phyloP scores from a whole-genome alignment of 2,797 vertebrate species.

The Lutra lutra region DNA sequence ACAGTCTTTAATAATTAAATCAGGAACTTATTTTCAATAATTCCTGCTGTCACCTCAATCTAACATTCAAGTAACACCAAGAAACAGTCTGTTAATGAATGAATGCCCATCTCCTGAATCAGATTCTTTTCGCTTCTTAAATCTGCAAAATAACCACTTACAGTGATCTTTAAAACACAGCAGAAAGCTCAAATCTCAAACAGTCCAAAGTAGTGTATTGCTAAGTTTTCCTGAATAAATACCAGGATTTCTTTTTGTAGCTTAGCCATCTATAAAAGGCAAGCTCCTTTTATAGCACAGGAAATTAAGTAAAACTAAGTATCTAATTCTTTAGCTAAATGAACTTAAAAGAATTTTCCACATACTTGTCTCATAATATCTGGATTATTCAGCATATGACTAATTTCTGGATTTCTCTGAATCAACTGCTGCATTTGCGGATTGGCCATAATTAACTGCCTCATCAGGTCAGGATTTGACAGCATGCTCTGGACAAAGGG shows the following conservation, averaged over 20 bases:
- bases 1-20: slow-evolving; percentile 18
- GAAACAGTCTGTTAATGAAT: neutral
- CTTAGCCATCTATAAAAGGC: neutral
- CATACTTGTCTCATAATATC: slow-evolving; percentile 92
- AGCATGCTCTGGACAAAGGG: slow-evolving; percentile 92
- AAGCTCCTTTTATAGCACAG: neutral
- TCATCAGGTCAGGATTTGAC: slow-evolving; percentile 91
- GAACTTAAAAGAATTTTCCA: slow-evolving; percentile 56
- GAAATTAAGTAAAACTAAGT: neutral
- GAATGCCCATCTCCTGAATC: neutral
- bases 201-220: neutral
- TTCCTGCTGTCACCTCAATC: slow-evolving; percentile 34
- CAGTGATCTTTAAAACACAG: slow-evolving; percentile 27
- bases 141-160: slow-evolving; percentile 25
- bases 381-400: slow-evolving; percentile 91
- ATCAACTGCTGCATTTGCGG: slow-evolving; percentile 93
- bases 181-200: slow-evolving; percentile 40
- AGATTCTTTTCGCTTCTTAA: slow-evolving; percentile 24
- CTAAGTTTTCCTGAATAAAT: slow-evolving; percentile 27
- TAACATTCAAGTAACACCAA: slow-evolving; percentile 31
- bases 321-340: neutral
- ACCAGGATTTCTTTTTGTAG: slow-evolving; percentile 23
- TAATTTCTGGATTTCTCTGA: slow-evolving; percentile 92
- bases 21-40: slow-evolving; percentile 39
- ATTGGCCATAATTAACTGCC: slow-evolving; percentile 92